A percentile compares a stretch with the other conserved stretches of the same genome.
phyloP scores from a whole-genome alignment of 2,797 vertebrate species.

The Decapterus maruadsi region DNA sequence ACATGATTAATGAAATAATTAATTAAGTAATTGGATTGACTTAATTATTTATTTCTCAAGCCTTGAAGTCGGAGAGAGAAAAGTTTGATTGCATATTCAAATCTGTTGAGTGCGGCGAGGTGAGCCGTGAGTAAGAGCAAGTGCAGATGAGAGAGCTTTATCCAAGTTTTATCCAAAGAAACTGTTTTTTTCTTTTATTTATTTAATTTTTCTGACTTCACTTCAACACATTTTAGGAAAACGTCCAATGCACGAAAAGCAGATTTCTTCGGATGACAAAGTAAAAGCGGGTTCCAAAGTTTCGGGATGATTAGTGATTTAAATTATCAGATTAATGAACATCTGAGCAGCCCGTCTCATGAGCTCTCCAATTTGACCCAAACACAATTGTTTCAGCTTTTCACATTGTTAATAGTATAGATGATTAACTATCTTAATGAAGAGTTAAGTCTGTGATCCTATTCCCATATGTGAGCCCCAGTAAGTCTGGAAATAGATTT shows the following conservation, averaged over 20 bases:
- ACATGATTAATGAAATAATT: conserved; percentile 84
- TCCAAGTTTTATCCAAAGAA: conserved; percentile 14
- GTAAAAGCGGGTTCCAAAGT: conserved; percentile 34
- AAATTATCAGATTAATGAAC: conserved; percentile 60
- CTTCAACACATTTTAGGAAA: neutral
- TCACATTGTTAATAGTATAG: conserved; percentile 60
- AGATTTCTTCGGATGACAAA: conserved; percentile 32
- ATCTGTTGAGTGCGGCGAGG: conserved; percentile 42
- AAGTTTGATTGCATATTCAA: conserved; percentile 70
- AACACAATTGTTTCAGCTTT: conserved; percentile 54
- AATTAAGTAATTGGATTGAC: conserved; percentile 77
- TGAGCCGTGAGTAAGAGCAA: conserved; percentile 26
- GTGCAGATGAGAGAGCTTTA: conserved; percentile 15
- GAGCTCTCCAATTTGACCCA: conserved; percentile 40
- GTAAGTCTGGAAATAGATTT: conserved; percentile 64
- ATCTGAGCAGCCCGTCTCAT: conserved; percentile 36
- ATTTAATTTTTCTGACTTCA: no score
- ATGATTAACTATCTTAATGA: conserved; percentile 70
- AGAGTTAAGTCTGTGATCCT: conserved; percentile 60
- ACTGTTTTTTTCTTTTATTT: neutral
- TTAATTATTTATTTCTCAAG: conserved; percentile 82
- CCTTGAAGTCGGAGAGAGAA: conserved; percentile 58
- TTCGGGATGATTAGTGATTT: conserved; percentile 54
- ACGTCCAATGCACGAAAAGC: conserved; percentile 10
- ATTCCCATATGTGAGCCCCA: conserved; percentile 60